Evolutionary conservation across 2,797 vertebrate genomes (phyloP), one percentile per base, ranked within the genome.

Genomic region (Acipenser transmontanus): DNA sequence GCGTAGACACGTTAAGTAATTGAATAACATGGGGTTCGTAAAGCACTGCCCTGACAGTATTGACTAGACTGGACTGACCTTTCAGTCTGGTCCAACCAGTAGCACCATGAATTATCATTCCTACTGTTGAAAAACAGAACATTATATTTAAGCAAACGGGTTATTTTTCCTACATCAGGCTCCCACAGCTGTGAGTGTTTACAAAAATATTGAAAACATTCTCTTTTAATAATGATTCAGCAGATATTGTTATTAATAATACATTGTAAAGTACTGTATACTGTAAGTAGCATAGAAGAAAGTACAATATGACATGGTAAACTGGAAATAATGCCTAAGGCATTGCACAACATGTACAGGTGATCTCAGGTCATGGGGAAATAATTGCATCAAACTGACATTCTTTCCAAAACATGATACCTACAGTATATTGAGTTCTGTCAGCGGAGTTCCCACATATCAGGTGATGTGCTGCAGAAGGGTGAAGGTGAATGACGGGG

Each of bases 401-500:
- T 57, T 57, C 54, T 57, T 57, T 57, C 54, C 54, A 57, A 57
- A 57, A 13, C 12, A 57, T n/a, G 6, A 7, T n/a, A 11, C 54
- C 34, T 34, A 34, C 34, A 34, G 34, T 57, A 57, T 57, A 57
- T 12, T 57, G 12, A 57, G 54, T 57, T n/a, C 54, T 57, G 54
- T 11, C 54, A 11, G 54, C 54, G n/a, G 11, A n/a, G 54, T n/a
- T 57, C 54, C 54, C 54, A n/a, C 14, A 13, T 57, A 57, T 57
- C 60, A 61, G 60, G 9, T 69, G 69, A 65, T 4, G 49, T 62
- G 56, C 59, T 66, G 47, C 67, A 63, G 48, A 20, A 69, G 1
- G 71, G 70, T 76, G 75, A 67, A 73, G 74, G 72, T 73, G 10
- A 11, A 49, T 6, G 48, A 49, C 14, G 62, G 13, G 68, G 70